Base-by-base conservation (phyloP, 2,113 vertebrate species). In the Pteropus alecto region DNA sequence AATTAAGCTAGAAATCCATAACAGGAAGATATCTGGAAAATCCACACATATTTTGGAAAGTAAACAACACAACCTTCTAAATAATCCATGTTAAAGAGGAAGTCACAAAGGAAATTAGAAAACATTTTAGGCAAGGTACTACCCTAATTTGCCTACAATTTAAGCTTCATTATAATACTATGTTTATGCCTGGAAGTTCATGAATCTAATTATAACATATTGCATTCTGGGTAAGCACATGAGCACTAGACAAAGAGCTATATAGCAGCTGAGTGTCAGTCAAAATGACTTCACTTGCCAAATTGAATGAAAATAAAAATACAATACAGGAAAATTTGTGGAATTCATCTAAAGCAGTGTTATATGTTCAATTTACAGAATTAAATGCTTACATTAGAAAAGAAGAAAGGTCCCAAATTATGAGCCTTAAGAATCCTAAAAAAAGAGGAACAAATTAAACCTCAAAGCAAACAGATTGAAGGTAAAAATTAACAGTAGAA, bases 371-470 rank as follows among this genome's bases (percentile, higher is more conserved):
- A 60, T 38, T 82, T 90, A 61, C 46, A 81, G 13, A 92, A 60
- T 87, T 70, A 87, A 94, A 82, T 78, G 21, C 14, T 86, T 41
- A 30, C 56, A 16, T 51, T 74, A 90, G 8, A 60, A 79, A 79
- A 89, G 35, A 61, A 89, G 35, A 77, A 90, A 63, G 14, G 2
- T 60, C 16, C 71, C 16, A 54, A 71, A 38, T 60, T 19, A 54
- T 90, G 5, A 77, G 2, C 12, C 6, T 90, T 90, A 48, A 77
- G 46, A 86, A 56, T 51, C 54, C 60, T 71, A 92, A 26, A 30
- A 74, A 94, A 90, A 93, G 43, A 87, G 15, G 10, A 93, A 77
- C 43, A 95, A 88, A 70, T 89, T 92, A 95, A 87, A 77, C 21
- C 38, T 81, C n/a, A 92, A 85, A 77, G 54, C n/a, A 86, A 93